phyloP scores from a whole-genome alignment of 2,113 vertebrate genomes.

The Scalopus aquaticus region DNA sequence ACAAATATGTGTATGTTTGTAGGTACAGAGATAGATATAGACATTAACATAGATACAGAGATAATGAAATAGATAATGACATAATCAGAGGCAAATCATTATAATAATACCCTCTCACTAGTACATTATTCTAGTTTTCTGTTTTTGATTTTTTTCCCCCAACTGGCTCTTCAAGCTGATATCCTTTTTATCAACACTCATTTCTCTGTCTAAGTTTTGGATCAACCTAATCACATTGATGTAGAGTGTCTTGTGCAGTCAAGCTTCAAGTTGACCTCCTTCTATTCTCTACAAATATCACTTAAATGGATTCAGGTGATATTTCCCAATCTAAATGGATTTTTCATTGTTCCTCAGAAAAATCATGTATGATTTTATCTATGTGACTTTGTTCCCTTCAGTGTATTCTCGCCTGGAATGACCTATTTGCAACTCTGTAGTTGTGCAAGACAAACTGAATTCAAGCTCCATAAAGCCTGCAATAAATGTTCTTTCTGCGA shows the following conservation, averaged over 20 bases:
- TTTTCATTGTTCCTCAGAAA: not conserved
- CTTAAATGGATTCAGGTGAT: too few species aligned
- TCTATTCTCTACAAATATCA: not conserved
- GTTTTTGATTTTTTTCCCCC: not conserved
- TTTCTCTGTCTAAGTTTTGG: not conserved
- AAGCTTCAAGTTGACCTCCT: not conserved
- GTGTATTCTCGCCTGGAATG: not conserved
- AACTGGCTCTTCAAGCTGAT: not conserved
- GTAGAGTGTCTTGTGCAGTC: not conserved
- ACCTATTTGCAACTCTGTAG: not conserved
- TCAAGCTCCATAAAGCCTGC: conserved; percentile 20
- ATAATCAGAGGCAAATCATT: not conserved
- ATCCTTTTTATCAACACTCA: not conserved
- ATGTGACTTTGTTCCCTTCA: not conserved
- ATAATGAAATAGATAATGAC: not conserved
- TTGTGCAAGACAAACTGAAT: not conserved
- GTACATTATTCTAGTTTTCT: not conserved
- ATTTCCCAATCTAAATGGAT: not conserved
- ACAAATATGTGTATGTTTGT: not conserved
- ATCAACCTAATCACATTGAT: not conserved
- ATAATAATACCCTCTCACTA: not conserved
- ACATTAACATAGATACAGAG: not conserved
- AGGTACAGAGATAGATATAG: not conserved
- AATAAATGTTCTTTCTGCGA: not conserved
- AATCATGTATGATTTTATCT: not conserved